Conservation (phyloP, 2,797 vertebrate species). For the Danio tinwini region DNA sequence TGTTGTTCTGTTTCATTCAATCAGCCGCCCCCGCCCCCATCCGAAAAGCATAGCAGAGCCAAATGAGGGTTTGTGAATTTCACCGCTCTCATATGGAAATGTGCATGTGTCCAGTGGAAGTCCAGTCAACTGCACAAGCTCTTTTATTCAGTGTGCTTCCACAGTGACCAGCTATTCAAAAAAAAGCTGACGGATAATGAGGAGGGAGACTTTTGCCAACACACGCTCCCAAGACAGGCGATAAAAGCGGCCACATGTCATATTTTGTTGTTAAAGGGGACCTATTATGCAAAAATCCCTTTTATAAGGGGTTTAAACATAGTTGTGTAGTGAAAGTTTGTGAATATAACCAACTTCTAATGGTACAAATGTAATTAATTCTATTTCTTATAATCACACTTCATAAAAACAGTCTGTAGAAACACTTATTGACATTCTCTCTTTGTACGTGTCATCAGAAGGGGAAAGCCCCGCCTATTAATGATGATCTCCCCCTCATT, state of each 20-base stretch:
- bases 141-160: slow-evolving; percentile 35
- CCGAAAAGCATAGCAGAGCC: slow-evolving; percentile 31
- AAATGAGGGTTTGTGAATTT: slow-evolving; percentile 51
- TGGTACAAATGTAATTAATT: too few relatives aligned
- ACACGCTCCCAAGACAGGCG: slow-evolving; percentile 31
- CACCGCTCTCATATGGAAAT: slow-evolving; percentile 52
- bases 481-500: too few relatives aligned
- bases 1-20: slow-evolving; percentile 60
- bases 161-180: slow-evolving; percentile 41
- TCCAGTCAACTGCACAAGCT: slow-evolving; percentile 33
- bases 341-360: too few relatives aligned
- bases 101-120: slow-evolving; percentile 36
- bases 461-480: too few relatives aligned
- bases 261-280: neutral
- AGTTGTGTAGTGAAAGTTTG: too few relatives aligned
- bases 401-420: too few relatives aligned
- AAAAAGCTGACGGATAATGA: slow-evolving; percentile 41
- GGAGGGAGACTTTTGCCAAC: slow-evolving; percentile 36
- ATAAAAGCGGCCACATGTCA: slow-evolving; percentile 12
- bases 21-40: slow-evolving; percentile 12
- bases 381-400: too few relatives aligned
- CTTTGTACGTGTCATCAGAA: too few relatives aligned
- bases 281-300: too few relatives aligned
- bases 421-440: too few relatives aligned
- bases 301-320: too few relatives aligned